Evolutionary conservation across 2,797 vertebrate genomes (phyloP), one percentile per base, ranked within the genome.

Genomic region (Arrhamphus sclerolepis): DNA sequence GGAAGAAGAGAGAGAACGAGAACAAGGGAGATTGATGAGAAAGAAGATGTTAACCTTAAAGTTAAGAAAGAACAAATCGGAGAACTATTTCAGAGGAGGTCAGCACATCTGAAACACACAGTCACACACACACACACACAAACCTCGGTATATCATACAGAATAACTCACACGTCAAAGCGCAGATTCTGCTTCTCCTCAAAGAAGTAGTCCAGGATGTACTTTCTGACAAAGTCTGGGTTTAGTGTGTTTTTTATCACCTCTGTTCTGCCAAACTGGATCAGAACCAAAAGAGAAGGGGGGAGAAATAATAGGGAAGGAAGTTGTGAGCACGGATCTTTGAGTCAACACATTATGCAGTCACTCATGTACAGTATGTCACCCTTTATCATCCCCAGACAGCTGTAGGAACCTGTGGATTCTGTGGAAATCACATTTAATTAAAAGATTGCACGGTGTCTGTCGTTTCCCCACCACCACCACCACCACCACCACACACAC

Each of bases 141-240:
- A 67, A 21, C 46, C 39, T 46, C 0, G 1, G 31, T 28, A 39
- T 46, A 82, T 85, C 76, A 89, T 86, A 90, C 40, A 13, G 73
- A 79, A 82, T 78, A 85, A 93, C 96, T 97, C 83, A 98, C 96
- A 97, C 92, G 83, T 98, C 96, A 62, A 98, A 97, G 71, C 97
- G 95, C 31, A 98, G 94, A 86, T 94, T 97, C 92, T 98, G 97
- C 81, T 96, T 96, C 91, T 98, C 96, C 90, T 98, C 96, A 48
- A 98, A 98, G 90, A 95, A 97, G 87, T 97, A 98, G 89, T 98
- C 94, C 44, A 98, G 91, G 54, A 98, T 95, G 77, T 95, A 98
- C 82, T 98, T 98, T 82, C 94, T 94, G 83, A 98, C 93, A 61
- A 98, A 98, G 86, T 98, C 97, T 0, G 97, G 97, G 85, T 98